Evolutionary conservation across 2,797 vertebrate genomes (phyloP), one percentile per base, ranked within the genome.

Genomic region (Sebastes vulpes): DNA sequence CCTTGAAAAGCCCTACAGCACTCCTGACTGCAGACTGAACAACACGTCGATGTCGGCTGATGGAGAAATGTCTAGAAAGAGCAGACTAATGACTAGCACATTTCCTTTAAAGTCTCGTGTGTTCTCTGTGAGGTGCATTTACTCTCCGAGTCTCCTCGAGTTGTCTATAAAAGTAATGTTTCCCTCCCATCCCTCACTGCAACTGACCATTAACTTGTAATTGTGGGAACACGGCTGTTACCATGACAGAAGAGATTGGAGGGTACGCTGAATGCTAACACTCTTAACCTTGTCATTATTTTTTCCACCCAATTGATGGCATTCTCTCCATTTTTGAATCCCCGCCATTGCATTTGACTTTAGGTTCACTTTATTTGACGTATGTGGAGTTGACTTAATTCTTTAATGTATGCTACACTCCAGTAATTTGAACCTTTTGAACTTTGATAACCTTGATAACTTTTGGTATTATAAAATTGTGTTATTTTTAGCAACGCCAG

Each of bases 121-220:
- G 18, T 80, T 72, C 83, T 25, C 32, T 54, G 64, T 60, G 67
- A 87, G 84, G 71, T 85, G 82, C 56, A 65, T 53, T 89, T 87
- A 70, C 80, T 79, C 59, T 72, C 20, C 23, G 26, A 46, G 63
- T 42, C 77, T 72, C 82, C 63, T 83, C 64, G 63, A 84, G 83
- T 81, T 86, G 68, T 81, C 79, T 79, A 60, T 89, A 84, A 87
- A 93, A 72, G 79, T 72, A 70, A 79, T 7, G 48, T 65, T 78
- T 83, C 75, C 72, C 75, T 74, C 71, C 73, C 70, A 70, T 77
- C 70, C 63, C 48, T 82, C 50, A 23, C 79, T 75, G 77, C 31
- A 72, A 38, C 75, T 81, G 77, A 79, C 64, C 68, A 79, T 83
- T 82, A 91, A 77, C 82, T 42, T 89, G 79, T 92, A 89, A 92